Evolutionary conservation across 2,113 vertebrate genomes (phyloP).

Genomic region (Eubucco bourcierii): DNA sequence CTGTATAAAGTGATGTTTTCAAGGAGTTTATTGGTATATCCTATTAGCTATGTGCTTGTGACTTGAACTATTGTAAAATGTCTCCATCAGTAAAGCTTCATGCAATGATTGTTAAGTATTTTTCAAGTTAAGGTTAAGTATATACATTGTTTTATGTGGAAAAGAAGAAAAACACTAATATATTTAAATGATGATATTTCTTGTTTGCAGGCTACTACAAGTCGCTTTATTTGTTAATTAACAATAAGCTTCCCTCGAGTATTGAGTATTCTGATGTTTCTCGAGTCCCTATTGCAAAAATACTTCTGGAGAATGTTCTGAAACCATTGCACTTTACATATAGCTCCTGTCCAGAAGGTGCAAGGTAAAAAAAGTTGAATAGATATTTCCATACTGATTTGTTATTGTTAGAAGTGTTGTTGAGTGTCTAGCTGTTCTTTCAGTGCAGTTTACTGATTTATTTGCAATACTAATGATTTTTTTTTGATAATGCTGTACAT

Average conservation of each 20-base stretch:
- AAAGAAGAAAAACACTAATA: background rate
- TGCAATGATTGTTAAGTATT: background rate
- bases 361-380: slow-evolving; percentile 80
- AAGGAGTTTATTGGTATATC: background rate
- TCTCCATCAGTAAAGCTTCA: background rate
- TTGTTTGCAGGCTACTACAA: slow-evolving; percentile 87
- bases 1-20: background rate
- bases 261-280: slow-evolving; percentile 91
- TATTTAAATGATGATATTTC: background rate
- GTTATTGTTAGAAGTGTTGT: background rate
- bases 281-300: slow-evolving; percentile 91
- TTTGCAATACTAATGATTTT: background rate
- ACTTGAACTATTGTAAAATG: background rate
- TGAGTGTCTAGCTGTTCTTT: background rate
- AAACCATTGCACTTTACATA: slow-evolving; percentile 99
- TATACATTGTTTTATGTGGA: background rate
- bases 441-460: background rate
- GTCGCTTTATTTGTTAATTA: slow-evolving; percentile 92
- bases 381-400: background rate
- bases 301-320: slow-evolving; percentile 93
- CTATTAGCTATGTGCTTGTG: background rate
- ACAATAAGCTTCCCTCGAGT: slow-evolving; percentile 93
- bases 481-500: background rate
- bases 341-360: slow-evolving; percentile 89
- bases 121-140: background rate